These are phyloP conservation scores for Brachyhypopomus occidentalis DNA, from an alignment of 2,113 vertebrate species.

Conservation along the genomic window DNA sequence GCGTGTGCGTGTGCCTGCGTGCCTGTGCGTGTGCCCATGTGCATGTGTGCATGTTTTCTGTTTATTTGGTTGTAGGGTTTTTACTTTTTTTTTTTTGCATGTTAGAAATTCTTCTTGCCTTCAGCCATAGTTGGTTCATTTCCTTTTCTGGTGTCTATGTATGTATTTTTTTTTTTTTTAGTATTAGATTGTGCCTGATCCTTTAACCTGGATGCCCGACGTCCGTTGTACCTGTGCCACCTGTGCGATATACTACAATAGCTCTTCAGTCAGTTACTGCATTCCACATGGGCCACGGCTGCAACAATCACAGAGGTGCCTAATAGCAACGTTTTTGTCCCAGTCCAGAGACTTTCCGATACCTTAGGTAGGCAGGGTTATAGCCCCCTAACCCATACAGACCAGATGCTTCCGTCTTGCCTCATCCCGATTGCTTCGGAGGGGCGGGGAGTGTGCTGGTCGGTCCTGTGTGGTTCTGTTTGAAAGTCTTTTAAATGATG, in stretches of 20 bases:
- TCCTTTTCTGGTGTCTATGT: neutral
- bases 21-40: too few relatives aligned
- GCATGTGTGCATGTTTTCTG: slow-evolving; percentile 29
- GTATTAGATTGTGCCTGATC: slow-evolving; percentile 66
- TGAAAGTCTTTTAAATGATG: slow-evolving; percentile 45
- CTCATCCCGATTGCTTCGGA: slow-evolving; percentile 32
- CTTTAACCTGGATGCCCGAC: slow-evolving; percentile 9
- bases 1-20: too few relatives aligned
- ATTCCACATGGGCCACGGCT: slow-evolving; percentile 73
- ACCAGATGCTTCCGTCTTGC: slow-evolving; percentile 25
- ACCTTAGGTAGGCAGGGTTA: slow-evolving; percentile 31
- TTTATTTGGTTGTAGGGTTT: neutral
- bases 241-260: slow-evolving; percentile 50
- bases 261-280: slow-evolving; percentile 62
- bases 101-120: slow-evolving; percentile 78
- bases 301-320: slow-evolving; percentile 78
- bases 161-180: slow-evolving; percentile 43
- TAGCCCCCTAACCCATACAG: slow-evolving; percentile 3
- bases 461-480: neutral
- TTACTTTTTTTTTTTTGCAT: slow-evolving; percentile 59
- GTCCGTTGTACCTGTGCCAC: slow-evolving; percentile 52
- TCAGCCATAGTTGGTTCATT: slow-evolving; percentile 39
- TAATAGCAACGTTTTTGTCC: slow-evolving; percentile 66
- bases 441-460: slow-evolving; percentile 41
- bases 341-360: slow-evolving; percentile 54